Evolutionary conservation across 2,888 invertebrate species (phyloP).

Genomic region (Pheosia tremula): DNA sequence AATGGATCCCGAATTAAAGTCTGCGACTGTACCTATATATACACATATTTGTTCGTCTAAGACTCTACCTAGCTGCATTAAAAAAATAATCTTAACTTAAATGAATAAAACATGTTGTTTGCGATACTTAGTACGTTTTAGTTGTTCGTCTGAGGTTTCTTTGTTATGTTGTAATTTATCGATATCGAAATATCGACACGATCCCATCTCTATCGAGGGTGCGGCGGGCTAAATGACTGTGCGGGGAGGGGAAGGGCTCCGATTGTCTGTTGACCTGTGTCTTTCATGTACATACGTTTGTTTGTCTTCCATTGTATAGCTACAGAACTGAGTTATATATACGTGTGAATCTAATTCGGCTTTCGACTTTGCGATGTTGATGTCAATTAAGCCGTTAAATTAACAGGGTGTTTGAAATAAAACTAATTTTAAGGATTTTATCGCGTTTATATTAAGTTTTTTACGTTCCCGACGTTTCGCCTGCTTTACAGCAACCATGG

Average conservation of each 20-base stretch:
- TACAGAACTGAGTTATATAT: not conserved
- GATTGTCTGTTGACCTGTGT: conserved; percentile 22
- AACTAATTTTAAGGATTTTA: not conserved
- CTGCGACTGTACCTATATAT: too few relatives aligned
- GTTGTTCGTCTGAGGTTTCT: too few relatives aligned
- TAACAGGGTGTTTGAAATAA: not conserved
- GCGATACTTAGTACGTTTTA: too few relatives aligned
- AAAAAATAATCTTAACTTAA: too few relatives aligned
- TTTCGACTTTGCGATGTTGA: not conserved
- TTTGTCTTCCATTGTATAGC: not conserved
- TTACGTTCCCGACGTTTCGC: too few relatives aligned
- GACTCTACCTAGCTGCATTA: too few relatives aligned
- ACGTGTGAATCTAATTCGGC: not conserved
- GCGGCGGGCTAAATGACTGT: conserved; percentile 23
- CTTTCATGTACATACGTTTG: conserved; percentile 8
- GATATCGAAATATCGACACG: conserved; percentile 8
- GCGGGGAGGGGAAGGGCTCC: conserved; percentile 9
- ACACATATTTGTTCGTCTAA: too few relatives aligned
- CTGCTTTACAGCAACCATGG: too few relatives aligned
- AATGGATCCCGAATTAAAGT: too few relatives aligned
- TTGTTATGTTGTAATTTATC: conserved; percentile 3
- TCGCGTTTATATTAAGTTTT: not conserved
- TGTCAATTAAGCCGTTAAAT: not conserved
- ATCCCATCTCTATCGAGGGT: conserved; percentile 13
- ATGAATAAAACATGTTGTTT: too few relatives aligned